Percentiles rank a stretch among this genome's conserved stretches.
These are phyloP conservation scores for Nemopilema nomurai DNA, from an alignment of 30 jellyfish, hydroid and myxozoan genomes.

Conservation along the genomic window DNA sequence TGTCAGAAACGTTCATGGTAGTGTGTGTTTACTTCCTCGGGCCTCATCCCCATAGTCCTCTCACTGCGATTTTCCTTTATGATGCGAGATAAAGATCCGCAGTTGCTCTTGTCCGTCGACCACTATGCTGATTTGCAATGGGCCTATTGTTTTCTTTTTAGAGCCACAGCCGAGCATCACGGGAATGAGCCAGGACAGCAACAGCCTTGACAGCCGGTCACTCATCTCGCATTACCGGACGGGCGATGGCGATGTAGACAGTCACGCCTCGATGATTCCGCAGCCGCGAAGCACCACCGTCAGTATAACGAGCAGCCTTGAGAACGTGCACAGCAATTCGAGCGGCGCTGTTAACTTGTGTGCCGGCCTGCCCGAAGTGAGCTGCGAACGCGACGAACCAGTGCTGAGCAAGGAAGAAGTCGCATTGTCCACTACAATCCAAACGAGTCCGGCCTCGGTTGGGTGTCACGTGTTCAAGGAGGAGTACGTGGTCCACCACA, in stretches of 20 bases:
- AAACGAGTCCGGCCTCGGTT: conserved; percentile 1
- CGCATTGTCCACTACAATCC: conserved; percentile 30
- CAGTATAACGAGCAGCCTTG: conserved; percentile 93
- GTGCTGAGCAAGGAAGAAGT: conserved; percentile 32
- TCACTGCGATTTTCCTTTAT: too few species aligned
- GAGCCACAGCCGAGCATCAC: conserved; percentile 96
- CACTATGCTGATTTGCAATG: too few species aligned
- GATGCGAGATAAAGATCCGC: too few species aligned
- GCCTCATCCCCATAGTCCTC: too few species aligned
- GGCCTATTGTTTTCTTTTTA: conserved; percentile 6
- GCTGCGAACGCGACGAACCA: conserved; percentile 76
- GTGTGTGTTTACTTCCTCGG: too few species aligned
- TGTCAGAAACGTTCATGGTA: too few species aligned
- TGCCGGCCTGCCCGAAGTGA: conserved; percentile 84
- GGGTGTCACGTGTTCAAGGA: conserved; percentile 34
- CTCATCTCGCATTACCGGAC: conserved; percentile 82
- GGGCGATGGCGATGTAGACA: conserved; percentile 92
- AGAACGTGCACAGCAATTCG: conserved; percentile 75
- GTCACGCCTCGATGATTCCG: conserved; percentile 95
- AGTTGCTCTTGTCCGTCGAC: too few species aligned
- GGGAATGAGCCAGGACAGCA: conserved; percentile 93
- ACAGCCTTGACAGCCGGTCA: conserved; percentile 93
- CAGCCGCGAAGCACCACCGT: conserved; percentile 98
- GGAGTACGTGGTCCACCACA: conserved; percentile 6
- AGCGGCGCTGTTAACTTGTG: conserved; percentile 66